Evolutionary conservation across 2,888 invertebrate species (phyloP), one percentile per base, ranked within the genome.

Genomic region (Dorcus parallelipipedus): DNA sequence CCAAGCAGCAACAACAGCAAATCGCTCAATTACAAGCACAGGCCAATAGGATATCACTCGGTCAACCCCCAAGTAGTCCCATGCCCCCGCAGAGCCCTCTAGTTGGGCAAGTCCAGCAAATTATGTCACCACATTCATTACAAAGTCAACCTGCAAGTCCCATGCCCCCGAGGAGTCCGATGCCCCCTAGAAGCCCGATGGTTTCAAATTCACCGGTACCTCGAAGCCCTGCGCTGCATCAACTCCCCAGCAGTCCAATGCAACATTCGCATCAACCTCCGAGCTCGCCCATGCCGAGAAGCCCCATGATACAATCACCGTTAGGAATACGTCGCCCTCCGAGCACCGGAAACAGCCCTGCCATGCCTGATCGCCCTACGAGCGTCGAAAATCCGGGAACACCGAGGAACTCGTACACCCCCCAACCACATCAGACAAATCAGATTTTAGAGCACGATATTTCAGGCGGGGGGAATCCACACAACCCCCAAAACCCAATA

Each of bases 361-460:
- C 81, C 3, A 81, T 83, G 76, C 82, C 84, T 0, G 85, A 85
- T 61, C 74, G 84, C 55, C 85, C 85, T 0, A 82, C 81, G 54
- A 84, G 84, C 67, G 82, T 83, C 1, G 84, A 84, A 64, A 85
- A 84, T 72, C 83, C 84, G 5, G 73, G 79, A 43, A 83, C 83
- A 1, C 82, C 84, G 5, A 73, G 81, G 60, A 80, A 80, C 6
- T 79, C 79, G 0, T 80, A 79, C 52, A 78, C 78, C 8, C 64
- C 77, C 73, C 2, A 71, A 69, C 26, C 26, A 33, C 26, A 33
- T 7, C 26, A 33, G 6, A 7, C 26, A 7, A 56, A 38, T 60
- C 62, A 52, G 50, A 38, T 59, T 38, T 39, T 45, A 45, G 64
- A 67, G 43, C 63, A 64, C 43, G 66, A 66, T 55, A 47, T 49